Conservation (phyloP, 1,140 invertebrate species). For the Drosophila willistoni region DNA sequence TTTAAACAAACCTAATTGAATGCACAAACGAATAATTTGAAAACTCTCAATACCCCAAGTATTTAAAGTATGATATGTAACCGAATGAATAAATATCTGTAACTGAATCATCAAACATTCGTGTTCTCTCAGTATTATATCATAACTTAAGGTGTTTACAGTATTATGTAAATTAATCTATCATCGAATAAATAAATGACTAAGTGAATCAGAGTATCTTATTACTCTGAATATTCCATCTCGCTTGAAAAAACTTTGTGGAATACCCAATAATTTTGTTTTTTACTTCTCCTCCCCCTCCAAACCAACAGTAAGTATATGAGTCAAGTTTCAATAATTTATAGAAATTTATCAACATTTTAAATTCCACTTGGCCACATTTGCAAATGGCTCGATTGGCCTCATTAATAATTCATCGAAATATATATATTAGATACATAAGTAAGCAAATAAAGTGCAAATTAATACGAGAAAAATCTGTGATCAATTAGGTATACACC, state of each 20-base stretch:
- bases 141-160: too few species aligned
- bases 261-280: neutral
- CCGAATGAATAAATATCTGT: too few species aligned
- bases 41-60: too few species aligned
- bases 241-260: neutral
- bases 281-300: neutral
- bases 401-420: neutral
- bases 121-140: too few species aligned
- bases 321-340: neutral
- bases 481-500: neutral
- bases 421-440: neutral
- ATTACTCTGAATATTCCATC: too few species aligned
- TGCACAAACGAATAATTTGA: too few species aligned
- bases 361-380: conserved; percentile 8
- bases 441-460: conserved; percentile 5
- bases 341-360: conserved; percentile 9
- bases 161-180: too few species aligned
- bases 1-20: too few species aligned
- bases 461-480: neutral
- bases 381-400: neutral
- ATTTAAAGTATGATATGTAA: too few species aligned
- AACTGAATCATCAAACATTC: too few species aligned
- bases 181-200: too few species aligned
- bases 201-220: too few species aligned
- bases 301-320: neutral